Base-by-base conservation (phyloP, 2,113 vertebrate genomes). In the Myiopsitta monachus region DNA sequence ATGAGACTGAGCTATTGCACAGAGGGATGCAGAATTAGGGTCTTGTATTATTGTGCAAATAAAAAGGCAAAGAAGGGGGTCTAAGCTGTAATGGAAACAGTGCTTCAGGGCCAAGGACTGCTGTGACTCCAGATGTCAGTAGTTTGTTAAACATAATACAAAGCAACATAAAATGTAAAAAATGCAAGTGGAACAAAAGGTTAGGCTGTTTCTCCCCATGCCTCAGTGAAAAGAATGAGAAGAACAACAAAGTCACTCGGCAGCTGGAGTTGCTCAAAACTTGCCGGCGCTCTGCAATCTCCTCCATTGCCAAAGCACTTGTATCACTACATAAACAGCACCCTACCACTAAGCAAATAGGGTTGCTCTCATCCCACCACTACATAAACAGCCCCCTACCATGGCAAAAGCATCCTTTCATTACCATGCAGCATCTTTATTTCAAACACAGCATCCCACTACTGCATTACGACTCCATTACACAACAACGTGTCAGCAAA, bases 111-210 rank as follows among this genome's bases (percentile, higher is more conserved):
- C 96, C 93, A 97, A 95, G 76, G 88, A 86, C 86, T 80, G 95
- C 96, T 96, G 96, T 59, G 96, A 62, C 80, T 96, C 69, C 96
- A 97, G 96, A 96, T 97, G 96, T 92, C 93, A 92, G 79, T 11
- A 95, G 70, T 66, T 93, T n/a, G 44, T 85, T 90, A 91, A 74
- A 41, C 95, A 83, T 36, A 59, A 72, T 83, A 75, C 67, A 89
- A 52, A 91, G 26, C 94, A 70, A 89, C 83, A 74, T 6, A 83
- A 92, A 76, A 95, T 90, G 91, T 70, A 31, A 94, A 96, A 90
- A 91, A 97, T 95, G 92, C 88, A 78, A 85, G 76, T 63, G 91
- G 95, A 96, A 97, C 95, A 97, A 97, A 97, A 97, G 97, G 95
- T 97, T 94, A 97, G 84, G 70, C 78, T 94, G 88, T 55, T 64